Base-by-base conservation (phyloP, 2,888 invertebrate species). In the Lymantria dispar region DNA sequence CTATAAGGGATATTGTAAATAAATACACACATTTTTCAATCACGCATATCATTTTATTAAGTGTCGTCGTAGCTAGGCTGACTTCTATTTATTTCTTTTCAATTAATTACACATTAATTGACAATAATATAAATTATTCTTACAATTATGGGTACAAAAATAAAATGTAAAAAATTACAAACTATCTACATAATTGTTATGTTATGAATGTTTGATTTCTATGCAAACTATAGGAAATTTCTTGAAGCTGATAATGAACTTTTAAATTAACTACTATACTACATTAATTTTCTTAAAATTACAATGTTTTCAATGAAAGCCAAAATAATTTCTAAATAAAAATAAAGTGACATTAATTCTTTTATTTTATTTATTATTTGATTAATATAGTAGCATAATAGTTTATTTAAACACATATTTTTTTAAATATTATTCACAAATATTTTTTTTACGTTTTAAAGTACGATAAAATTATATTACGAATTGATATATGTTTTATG, bases 11-110 rank as follows among this genome's bases (percentile, higher is more conserved):
- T 22, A 22, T 22, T 3, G 5, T 22, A 22, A 22, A 22, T 22
- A 22, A 22, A 22, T 22, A 22, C 22, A 22, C 22, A 22, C 8
- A 30, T 40, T 3, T n/a, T 62, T 64, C 37, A 68, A 58, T 86
- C 87, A 88, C 87, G 86, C 87, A 84, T 85, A 85, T 83, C 72
- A 74, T 81, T 89, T 89, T 87, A 88, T 82, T 89, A 82, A 77
- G 74, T 78, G 72, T 78, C 22, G 73, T 80, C 72, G 76, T 76
- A 85, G 83, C 87, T 86, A 86, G 75, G 80, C 81, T 82, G 72
- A 70, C 67, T 58, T 72, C 80, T 83, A 83, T 78, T 64, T 30
- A 29, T 29, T 29, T 42, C 9, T 68, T 64, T 54, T 74, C 80
- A 82, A 82, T 83, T 78, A 84, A 80, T 83, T 77, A 83, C 63